A percentile compares a stretch with the other conserved stretches of the same genome.
Conservation (phyloP, 2,113 vertebrate genomes). For the Microtus richardsoni region DNA sequence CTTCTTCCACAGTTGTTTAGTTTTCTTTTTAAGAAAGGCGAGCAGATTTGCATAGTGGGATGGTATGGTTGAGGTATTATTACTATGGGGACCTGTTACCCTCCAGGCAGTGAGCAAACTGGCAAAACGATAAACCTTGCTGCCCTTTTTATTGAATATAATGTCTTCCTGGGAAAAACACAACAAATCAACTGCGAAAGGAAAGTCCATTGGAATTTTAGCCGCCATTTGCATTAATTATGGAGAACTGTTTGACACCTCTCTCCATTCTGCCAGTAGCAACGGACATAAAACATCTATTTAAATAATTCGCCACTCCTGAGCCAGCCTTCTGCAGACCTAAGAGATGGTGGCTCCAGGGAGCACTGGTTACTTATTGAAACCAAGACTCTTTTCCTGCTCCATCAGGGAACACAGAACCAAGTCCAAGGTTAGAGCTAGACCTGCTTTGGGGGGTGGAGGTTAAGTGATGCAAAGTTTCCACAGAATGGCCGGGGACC, state of each 20-base stretch:
- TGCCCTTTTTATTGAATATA: slow-evolving; percentile 31
- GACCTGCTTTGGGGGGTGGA: slow-evolving; percentile 63
- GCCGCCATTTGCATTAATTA: slow-evolving; percentile 20
- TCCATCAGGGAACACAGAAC: slow-evolving; percentile 51
- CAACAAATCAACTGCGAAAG: slow-evolving; percentile 26
- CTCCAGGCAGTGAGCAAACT: neutral
- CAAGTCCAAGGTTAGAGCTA: slow-evolving; percentile 70
- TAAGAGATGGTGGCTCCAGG: slow-evolving; percentile 11
- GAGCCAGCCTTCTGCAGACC: slow-evolving; percentile 22
- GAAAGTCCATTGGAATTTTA: slow-evolving; percentile 36
- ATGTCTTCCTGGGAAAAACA: slow-evolving; percentile 38
- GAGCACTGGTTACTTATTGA: slow-evolving; percentile 74
- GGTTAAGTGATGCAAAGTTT: slow-evolving; percentile 78
- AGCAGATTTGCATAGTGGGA: neutral
- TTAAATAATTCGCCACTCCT: slow-evolving; percentile 35
- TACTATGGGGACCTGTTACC: neutral
- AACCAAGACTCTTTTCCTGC: slow-evolving; percentile 71
- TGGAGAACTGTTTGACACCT: slow-evolving; percentile 22
- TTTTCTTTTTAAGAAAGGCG: slow-evolving; percentile 4
- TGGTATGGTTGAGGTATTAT: neutral
- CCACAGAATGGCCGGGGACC: slow-evolving; percentile 75
- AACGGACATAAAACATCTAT: slow-evolving; percentile 47
- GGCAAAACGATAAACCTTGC: slow-evolving; percentile 14
- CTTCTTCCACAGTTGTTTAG: neutral
- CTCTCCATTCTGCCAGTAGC: slow-evolving; percentile 31